Base-by-base conservation (phyloP, 2,797 vertebrate genomes). In the Danio kyathit region DNA sequence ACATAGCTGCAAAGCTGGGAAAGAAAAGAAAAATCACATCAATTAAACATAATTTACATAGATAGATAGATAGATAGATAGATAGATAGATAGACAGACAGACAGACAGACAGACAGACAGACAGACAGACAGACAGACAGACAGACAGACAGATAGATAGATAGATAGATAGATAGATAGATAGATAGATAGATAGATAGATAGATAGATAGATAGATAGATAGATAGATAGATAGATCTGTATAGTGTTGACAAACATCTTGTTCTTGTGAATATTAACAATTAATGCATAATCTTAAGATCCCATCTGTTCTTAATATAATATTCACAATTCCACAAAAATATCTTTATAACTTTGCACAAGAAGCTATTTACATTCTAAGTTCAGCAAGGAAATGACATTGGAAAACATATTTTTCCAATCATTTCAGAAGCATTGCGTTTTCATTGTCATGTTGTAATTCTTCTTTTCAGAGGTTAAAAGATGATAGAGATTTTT, bases 291-390 rank as follows among this genome's bases (percentile, higher is more conserved):
- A 16, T 76, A 67, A 73, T 56, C 63, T 63, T 44, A 40, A 61
- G 19, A 78, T 75, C 79, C 73, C 78, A 83, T 59, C 71, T 84
- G 56, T 81, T 72, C 41, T 67, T 77, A 71, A 84, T 80, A 70
- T 54, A 66, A 80, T 72, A 82, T 81, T 81, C 46, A 79, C 56
- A 76, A 81, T 77, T 83, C 69, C 41, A 65, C 48, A 72, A 60
- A 84, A 83, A 78, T 61, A 70, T 75, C 67, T 71, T 78, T 76
- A 70, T 81, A 71, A 81, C 44, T 67, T 71, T 67, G 46, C 17
- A 14, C 44, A 60, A 59, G 67, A 43, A 40, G 44, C 54, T 60
- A 21, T 76, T 82, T 86, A 73, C 77, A 43, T 29, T 79, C 46
- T 63, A 19, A 43, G 70, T 29, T 64, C 69, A 40, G 41, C 48